Conservation (phyloP, 2,113 vertebrate species). For the Jacana jacana region DNA sequence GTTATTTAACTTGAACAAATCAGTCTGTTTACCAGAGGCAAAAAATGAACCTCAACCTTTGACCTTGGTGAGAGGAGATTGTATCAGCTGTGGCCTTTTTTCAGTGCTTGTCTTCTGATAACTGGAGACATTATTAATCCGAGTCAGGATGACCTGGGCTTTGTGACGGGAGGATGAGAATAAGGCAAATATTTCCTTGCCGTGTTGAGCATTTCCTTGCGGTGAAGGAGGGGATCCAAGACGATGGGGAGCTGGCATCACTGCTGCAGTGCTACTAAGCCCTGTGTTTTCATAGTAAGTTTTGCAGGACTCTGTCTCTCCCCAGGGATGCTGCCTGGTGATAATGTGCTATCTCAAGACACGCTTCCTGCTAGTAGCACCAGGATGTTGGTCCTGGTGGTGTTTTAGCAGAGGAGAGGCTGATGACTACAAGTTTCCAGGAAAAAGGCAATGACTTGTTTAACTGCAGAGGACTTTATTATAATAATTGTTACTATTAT, state of each 20-base stretch:
- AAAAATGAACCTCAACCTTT: slow-evolving; percentile 12
- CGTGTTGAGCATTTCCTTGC: not conserved
- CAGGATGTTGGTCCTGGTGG: not conserved
- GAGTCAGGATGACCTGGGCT: not conserved
- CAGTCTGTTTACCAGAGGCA: not conserved
- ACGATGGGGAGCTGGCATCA: not conserved
- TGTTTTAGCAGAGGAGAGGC: not conserved
- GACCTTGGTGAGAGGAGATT: not conserved
- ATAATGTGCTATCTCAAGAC: not conserved
- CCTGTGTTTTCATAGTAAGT: not conserved
- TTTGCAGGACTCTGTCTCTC: not conserved
- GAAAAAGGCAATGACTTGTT: not conserved
- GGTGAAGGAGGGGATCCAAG: not conserved
- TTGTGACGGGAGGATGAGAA: not conserved
- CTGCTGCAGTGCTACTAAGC: not conserved
- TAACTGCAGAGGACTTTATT: not conserved
- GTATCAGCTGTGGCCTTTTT: not conserved
- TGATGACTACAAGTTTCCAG: not conserved
- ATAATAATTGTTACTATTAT: not conserved
- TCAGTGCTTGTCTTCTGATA: not conserved
- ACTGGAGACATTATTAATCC: not conserved
- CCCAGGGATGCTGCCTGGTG: not conserved
- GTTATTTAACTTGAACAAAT: not conserved
- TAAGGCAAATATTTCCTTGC: not conserved
- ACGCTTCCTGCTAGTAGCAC: not conserved